Percentiles rank a stretch among this genome's conserved stretches.
Conservation (phyloP, 2,113 vertebrate species). For the Oryzias melastigma region DNA sequence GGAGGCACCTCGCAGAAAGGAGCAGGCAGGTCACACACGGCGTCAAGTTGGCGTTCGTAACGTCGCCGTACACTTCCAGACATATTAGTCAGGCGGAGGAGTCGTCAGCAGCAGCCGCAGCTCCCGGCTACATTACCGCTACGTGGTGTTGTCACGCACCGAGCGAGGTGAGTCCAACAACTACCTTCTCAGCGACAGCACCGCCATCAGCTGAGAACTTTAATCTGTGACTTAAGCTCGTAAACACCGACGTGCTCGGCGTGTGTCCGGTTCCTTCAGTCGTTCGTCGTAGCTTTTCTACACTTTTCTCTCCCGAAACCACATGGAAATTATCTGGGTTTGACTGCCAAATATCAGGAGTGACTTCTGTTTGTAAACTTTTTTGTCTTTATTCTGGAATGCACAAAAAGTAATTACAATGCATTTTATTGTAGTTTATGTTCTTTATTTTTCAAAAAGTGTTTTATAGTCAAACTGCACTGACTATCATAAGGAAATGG, state of each 20-base stretch:
- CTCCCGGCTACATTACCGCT: constrained; percentile 14
- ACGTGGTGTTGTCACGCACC: constrained; percentile 43
- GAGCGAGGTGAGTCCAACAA: constrained; percentile 53
- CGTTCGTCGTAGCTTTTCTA: background rate
- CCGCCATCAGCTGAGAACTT: constrained; percentile 20
- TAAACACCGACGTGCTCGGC: constrained; percentile 2
- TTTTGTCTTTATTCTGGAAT: too few species aligned
- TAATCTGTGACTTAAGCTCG: constrained; percentile 26
- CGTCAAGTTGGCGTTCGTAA: constrained; percentile 55
- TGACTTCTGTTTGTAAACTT: too few species aligned
- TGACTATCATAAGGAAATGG: too few species aligned
- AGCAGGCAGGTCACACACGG: constrained; percentile 47
- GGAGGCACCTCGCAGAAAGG: background rate
- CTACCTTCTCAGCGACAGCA: background rate
- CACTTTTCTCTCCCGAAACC: constrained; percentile 3
- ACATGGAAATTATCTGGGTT: too few species aligned
- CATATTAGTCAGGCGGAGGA: constrained; percentile 43
- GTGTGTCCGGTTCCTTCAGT: constrained; percentile 20
- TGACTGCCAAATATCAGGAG: too few species aligned
- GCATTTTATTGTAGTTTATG: too few species aligned
- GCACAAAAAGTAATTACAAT: too few species aligned
- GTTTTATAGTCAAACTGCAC: too few species aligned
- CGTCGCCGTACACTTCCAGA: constrained; percentile 39
- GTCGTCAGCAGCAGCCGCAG: constrained; percentile 25
- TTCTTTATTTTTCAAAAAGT: too few species aligned